Conservation (phyloP, 2,888 invertebrate species). For the Latheticus oryzae region DNA sequence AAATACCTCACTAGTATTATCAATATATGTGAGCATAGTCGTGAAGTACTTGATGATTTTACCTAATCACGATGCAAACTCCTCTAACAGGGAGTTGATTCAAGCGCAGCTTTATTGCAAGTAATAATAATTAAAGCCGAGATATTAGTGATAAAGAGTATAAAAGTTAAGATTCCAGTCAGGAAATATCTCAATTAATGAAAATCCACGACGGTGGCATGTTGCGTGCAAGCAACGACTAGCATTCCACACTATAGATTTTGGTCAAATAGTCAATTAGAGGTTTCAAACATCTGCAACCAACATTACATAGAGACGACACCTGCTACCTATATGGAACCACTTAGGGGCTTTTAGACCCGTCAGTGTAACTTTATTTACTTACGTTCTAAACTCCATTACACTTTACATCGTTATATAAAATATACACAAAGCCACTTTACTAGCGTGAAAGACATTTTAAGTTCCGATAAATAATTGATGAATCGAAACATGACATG, state of each 20-base stretch:
- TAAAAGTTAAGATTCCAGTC: slow-evolving; percentile 20
- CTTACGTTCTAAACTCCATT: slow-evolving; percentile 48
- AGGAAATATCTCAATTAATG: slow-evolving; percentile 39
- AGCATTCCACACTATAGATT: slow-evolving; percentile 39
- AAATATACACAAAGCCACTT: slow-evolving; percentile 33
- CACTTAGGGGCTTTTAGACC: slow-evolving; percentile 55
- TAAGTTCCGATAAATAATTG: slow-evolving; percentile 25
- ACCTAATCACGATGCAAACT: too few species aligned
- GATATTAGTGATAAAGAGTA: too few species aligned
- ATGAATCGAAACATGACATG: slow-evolving; percentile 10
- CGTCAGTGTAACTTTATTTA: slow-evolving; percentile 52
- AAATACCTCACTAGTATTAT: too few species aligned
- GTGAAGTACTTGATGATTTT: too few species aligned
- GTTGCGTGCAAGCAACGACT: slow-evolving; percentile 32
- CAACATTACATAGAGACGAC: slow-evolving; percentile 52
- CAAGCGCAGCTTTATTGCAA: too few species aligned
- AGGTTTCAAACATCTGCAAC: slow-evolving; percentile 58
- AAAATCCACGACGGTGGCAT: slow-evolving; percentile 23
- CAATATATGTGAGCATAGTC: too few species aligned
- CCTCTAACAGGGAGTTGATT: too few species aligned
- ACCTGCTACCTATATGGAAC: slow-evolving; percentile 54
- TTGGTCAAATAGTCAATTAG: slow-evolving; percentile 58
- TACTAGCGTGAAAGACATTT: slow-evolving; percentile 20
- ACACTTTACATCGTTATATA: slow-evolving; percentile 42
- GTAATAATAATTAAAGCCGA: too few species aligned